Evolutionary conservation across 1,140 invertebrate species (phyloP).

Genomic region (Drosophila littoralis): DNA sequence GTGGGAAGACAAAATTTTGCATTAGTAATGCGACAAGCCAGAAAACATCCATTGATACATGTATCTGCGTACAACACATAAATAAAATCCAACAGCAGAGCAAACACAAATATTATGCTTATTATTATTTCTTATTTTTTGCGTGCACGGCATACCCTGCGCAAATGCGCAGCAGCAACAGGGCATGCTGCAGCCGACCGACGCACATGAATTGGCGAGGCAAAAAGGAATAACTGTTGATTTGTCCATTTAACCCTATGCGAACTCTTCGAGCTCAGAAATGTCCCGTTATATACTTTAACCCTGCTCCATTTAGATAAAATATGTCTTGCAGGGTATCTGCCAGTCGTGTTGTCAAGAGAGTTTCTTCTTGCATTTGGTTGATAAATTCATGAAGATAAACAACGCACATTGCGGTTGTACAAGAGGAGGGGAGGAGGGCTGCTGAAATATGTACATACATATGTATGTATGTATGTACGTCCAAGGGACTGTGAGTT

Average conservation of each 20-base stretch:
- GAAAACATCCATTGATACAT: constrained; percentile 70
- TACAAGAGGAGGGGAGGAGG: constrained; percentile 14
- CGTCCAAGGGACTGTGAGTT: neutral
- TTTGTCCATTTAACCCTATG: too few relatives aligned
- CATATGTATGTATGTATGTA: too few relatives aligned
- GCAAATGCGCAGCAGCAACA: neutral
- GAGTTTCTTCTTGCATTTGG: constrained; percentile 17
- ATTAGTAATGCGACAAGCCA: constrained; percentile 75
- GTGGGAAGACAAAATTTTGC: constrained; percentile 64
- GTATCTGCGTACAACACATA: constrained; percentile 66
- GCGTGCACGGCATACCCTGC: constrained; percentile 1
- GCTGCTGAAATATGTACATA: too few relatives aligned
- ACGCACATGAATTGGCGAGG: too few relatives aligned
- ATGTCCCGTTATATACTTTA: too few relatives aligned
- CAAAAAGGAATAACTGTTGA: neutral
- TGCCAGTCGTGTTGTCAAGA: neutral
- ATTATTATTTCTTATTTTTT: constrained; percentile 1
- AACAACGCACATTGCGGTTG: constrained; percentile 65
- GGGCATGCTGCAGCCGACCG: too few relatives aligned
- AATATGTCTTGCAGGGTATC: constrained; percentile 3
- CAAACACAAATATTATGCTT: constrained; percentile 50
- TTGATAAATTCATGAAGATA: constrained; percentile 64
- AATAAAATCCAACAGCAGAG: constrained; percentile 61
- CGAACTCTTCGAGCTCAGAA: too few relatives aligned
- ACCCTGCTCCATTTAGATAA: too few relatives aligned